These are phyloP conservation scores for Acanthiza pusilla DNA, from an alignment of 2,797 vertebrate genomes.

Conservation along the genomic window DNA sequence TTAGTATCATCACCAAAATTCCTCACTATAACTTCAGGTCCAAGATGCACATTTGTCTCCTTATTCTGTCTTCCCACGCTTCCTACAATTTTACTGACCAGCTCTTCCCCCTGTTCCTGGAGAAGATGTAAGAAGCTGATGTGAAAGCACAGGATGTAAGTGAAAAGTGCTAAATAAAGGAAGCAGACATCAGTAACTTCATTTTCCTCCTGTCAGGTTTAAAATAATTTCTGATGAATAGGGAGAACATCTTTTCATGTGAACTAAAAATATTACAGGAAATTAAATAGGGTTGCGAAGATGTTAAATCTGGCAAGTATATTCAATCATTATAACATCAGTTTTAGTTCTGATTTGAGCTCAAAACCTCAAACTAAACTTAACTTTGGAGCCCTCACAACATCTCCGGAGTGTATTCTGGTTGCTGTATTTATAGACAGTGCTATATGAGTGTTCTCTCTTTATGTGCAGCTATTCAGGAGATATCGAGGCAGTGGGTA, in stretches of 20 bases:
- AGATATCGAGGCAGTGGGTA: conserved; percentile 5
- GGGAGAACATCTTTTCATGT: conserved; percentile 34
- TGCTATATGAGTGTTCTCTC: conserved; percentile 3
- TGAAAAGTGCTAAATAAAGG: background rate
- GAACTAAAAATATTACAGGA: conserved; percentile 59
- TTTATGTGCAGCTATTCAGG: background rate
- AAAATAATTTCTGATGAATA: conserved; percentile 59
- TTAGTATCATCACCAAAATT: background rate
- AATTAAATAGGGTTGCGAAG: conserved; percentile 48
- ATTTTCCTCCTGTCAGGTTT: background rate
- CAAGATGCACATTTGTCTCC: background rate
- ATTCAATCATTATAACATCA: conserved; percentile 44
- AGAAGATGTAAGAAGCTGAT: background rate
- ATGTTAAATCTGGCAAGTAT: conserved; percentile 41
- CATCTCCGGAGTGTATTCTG: background rate
- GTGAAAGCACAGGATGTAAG: background rate
- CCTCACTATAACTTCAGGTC: background rate
- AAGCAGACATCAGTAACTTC: conserved; percentile 13
- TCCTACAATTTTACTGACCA: background rate
- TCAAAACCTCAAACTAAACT: conserved; percentile 39
- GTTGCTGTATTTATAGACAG: conserved; percentile 5
- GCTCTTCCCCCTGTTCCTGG: background rate
- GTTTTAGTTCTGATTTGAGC: conserved; percentile 39
- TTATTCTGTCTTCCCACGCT: background rate
- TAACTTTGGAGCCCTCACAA: conserved; percentile 20